Conservation (phyloP, 2,888 invertebrate genomes). For the Eupithecia exiguata region DNA sequence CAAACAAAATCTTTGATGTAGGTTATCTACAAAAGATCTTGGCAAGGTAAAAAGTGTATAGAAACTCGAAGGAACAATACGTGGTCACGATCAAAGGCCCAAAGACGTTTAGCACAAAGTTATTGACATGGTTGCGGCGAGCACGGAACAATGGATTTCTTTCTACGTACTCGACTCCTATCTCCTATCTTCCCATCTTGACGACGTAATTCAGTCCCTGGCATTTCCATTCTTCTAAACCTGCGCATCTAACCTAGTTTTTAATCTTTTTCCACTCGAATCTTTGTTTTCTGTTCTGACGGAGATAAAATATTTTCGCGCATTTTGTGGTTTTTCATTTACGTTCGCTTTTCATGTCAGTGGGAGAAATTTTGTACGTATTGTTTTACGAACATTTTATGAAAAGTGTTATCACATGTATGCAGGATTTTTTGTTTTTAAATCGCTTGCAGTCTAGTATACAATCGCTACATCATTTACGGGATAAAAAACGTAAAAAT, state of each 20-base stretch:
- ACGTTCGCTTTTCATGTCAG: slow-evolving; percentile 34
- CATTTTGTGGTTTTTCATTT: slow-evolving; percentile 20
- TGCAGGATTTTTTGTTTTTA: neutral
- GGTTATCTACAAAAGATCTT: neutral
- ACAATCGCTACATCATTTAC: too few species aligned
- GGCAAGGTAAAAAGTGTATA: slow-evolving; percentile 3
- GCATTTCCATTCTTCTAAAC: slow-evolving; percentile 22
- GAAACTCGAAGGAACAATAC: slow-evolving; percentile 10
- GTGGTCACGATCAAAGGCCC: slow-evolving; percentile 18
- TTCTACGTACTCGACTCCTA: slow-evolving; percentile 10
- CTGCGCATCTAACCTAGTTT: slow-evolving; percentile 37
- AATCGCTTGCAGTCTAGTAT: slow-evolving; percentile 15
- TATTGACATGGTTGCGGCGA: slow-evolving; percentile 23
- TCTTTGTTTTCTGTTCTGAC: slow-evolving; percentile 25
- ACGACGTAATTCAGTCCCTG: slow-evolving; percentile 8
- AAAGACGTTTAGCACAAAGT: slow-evolving; percentile 22
- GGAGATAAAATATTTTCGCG: slow-evolving; percentile 16
- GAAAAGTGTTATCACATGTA: neutral
- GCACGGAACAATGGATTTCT: slow-evolving; percentile 26
- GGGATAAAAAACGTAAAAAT: too few species aligned
- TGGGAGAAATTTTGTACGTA: slow-evolving; percentile 45
- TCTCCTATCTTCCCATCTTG: slow-evolving; percentile 11
- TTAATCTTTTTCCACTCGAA: slow-evolving; percentile 42
- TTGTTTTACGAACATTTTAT: slow-evolving; percentile 40
- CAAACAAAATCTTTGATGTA: neutral